Evolutionary conservation across 2,888 invertebrate species (phyloP), one percentile per base, ranked within the genome.

Genomic region (Tanytarsus gracilentus): DNA sequence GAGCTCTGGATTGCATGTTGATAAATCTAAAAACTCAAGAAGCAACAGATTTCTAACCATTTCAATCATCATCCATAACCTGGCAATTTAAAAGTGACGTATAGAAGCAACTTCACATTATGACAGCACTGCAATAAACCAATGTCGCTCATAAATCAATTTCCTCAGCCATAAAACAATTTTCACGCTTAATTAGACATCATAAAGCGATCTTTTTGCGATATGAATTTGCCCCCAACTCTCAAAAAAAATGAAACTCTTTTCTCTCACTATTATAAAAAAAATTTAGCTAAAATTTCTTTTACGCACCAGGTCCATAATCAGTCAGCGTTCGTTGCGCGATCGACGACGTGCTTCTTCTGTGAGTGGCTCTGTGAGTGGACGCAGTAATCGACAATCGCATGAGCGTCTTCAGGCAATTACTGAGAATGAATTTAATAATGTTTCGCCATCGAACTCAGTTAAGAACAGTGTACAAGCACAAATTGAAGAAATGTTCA

Each of bases 401-500:
- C 36, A 29, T 51, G n/a, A 50, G 52, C 14, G 51, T 9, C 29
- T 58, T 29, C 58, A 44, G 16, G 53, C 53, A 63, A 63, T 44
- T 26, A 62, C 16, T 55, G 63, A 40, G 39, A 50, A 55, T 21
- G 52, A 60, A 9, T 63, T 69, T 65, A 67, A 70, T 68, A 58
- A 58, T 48, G 48, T 14, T 11, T 58, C 58, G 29, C 58, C 58
- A 16, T 29, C 58, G 14, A 14, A 48, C 16, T 30, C 48, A n/a
- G 77, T 79, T 30, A 81, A 79, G 66, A 88, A 88, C 67, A 84
- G 84, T 60, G 88, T 91, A 2, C 91, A 92, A 71, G 89, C 87
- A 14, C 82, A 86, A 67, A 91, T 92, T 72, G 90, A 91, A 70
- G 83, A 85, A 66, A 86, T 91, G 83, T 91, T 91, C 69, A 82